Conservation (phyloP, 1,140 invertebrate species). For the Megalopta genalis region DNA sequence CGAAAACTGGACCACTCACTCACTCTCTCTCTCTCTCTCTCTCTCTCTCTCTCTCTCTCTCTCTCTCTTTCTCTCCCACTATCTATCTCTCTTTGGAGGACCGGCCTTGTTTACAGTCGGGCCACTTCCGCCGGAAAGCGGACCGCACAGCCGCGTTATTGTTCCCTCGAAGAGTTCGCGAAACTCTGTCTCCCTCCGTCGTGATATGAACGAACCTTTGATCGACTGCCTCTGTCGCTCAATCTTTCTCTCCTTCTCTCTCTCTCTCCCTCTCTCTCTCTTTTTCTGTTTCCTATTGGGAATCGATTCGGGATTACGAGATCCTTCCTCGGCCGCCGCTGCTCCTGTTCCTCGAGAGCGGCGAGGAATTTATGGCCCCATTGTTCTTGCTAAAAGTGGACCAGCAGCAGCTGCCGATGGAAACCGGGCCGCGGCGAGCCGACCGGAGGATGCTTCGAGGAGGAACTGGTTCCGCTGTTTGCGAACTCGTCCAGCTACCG, state of each 20-base stretch:
- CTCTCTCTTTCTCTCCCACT: not conserved
- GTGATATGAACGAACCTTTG: not conserved
- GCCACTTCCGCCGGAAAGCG: conserved; percentile 45
- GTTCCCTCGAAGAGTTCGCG: conserved; percentile 4
- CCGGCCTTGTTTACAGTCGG: conserved; percentile 33
- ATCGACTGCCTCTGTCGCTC: not conserved
- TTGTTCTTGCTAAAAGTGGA: conserved; percentile 20
- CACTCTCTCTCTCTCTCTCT: not conserved
- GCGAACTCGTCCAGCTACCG: not conserved
- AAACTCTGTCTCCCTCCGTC: not conserved
- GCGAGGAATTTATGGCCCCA: conserved; percentile 12
- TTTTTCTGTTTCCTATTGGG: not conserved
- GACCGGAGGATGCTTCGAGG: not conserved
- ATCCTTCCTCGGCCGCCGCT: not conserved
- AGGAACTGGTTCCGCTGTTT: not conserved
- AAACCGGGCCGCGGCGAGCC: not conserved
- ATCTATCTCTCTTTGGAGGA: not conserved
- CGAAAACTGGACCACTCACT: conserved; percentile 12
- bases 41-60: not conserved
- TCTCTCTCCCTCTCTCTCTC: not conserved
- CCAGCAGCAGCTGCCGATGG: not conserved
- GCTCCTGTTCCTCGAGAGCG: not conserved
- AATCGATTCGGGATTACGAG: not conserved
- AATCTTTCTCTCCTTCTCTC: no score
- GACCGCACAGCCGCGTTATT: conserved; percentile 27